Conservation (phyloP, 1,140 invertebrate genomes). For the Proales similis region DNA sequence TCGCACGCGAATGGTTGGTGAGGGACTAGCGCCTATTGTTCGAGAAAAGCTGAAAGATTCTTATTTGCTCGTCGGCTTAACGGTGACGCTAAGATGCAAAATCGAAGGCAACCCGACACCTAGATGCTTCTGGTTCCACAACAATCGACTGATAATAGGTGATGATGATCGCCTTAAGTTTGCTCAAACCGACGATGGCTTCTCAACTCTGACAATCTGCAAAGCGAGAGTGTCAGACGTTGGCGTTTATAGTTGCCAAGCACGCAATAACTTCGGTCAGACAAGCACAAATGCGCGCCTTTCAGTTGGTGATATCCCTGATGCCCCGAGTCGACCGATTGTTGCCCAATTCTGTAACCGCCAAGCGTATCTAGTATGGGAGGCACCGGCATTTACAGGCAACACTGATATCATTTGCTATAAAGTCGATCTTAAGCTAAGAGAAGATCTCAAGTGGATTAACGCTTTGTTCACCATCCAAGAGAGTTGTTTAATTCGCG, state of each 20-base stretch:
- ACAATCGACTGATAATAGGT: slow-evolving; percentile 44
- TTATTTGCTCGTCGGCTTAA: slow-evolving; percentile 70
- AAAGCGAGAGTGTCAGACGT: slow-evolving; percentile 55
- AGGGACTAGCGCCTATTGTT: slow-evolving; percentile 53
- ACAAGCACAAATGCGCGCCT: slow-evolving; percentile 55
- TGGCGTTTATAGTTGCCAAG: slow-evolving; percentile 90
- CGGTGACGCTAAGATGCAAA: slow-evolving; percentile 69
- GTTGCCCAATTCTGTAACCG: slow-evolving; percentile 70
- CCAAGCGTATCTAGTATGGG: slow-evolving; percentile 68
- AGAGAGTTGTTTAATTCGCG: slow-evolving; percentile 76
- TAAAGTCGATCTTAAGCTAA: slow-evolving; percentile 47
- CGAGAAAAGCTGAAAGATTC: slow-evolving; percentile 57
- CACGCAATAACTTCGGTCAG: slow-evolving; percentile 58
- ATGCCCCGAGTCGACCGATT: slow-evolving; percentile 76
- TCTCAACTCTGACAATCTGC: slow-evolving; percentile 44
- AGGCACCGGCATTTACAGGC: slow-evolving; percentile 46
- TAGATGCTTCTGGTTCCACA: slow-evolving; percentile 76
- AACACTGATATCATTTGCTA: slow-evolving; percentile 53
- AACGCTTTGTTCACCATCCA: slow-evolving; percentile 77
- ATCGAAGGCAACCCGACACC: slow-evolving; percentile 82
- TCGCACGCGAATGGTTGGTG: slow-evolving; percentile 25
- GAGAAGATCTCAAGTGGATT: slow-evolving; percentile 73
- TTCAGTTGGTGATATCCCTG: slow-evolving; percentile 60
- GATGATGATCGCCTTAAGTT: slow-evolving; percentile 61
- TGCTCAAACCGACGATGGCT: slow-evolving; percentile 64